A percentile compares a stretch with the other conserved stretches of the same genome.
These are phyloP conservation scores for Panurus biarmicus DNA, from an alignment of 2,113 vertebrate species.

Conservation along the genomic window DNA sequence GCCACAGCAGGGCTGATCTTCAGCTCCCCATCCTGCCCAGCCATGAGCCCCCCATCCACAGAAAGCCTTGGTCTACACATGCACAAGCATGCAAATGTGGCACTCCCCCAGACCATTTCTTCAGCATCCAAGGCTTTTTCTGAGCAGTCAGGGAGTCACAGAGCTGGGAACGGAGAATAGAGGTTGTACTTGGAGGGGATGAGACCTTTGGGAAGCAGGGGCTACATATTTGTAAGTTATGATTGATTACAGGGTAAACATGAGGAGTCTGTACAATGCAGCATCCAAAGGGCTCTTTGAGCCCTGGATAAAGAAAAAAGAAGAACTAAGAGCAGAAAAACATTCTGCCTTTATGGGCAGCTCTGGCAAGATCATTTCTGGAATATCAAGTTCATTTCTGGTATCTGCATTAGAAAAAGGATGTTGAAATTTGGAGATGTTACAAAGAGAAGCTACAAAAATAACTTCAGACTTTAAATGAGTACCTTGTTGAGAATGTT, in stretches of 20 bases:
- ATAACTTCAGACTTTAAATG: not conserved
- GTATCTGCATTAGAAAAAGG: conserved; percentile 17
- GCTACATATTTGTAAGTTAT: conserved; percentile 6
- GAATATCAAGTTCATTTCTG: conserved; percentile 34
- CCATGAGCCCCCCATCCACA: not conserved
- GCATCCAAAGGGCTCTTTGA: not conserved
- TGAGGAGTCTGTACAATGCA: not conserved
- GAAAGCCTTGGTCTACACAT: not conserved
- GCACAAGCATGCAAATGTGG: not conserved
- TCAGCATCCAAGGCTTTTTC: not conserved
- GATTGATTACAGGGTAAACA: conserved; percentile 16
- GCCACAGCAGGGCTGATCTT: not conserved
- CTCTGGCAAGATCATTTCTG: not conserved
- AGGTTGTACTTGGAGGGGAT: not conserved
- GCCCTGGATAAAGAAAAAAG: conserved; percentile 26
- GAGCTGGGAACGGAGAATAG: not conserved
- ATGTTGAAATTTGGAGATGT: not conserved
- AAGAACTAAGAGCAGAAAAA: not conserved
- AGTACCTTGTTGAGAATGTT: not conserved
- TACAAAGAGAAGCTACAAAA: conserved; percentile 9
- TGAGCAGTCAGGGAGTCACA: not conserved
- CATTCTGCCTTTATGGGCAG: not conserved
- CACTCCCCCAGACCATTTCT: not conserved
- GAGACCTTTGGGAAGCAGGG: not conserved
- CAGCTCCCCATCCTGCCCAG: not conserved